These are phyloP conservation scores for Selenia dentaria DNA, from an alignment of 2,888 invertebrate genomes.

Conservation along the genomic window DNA sequence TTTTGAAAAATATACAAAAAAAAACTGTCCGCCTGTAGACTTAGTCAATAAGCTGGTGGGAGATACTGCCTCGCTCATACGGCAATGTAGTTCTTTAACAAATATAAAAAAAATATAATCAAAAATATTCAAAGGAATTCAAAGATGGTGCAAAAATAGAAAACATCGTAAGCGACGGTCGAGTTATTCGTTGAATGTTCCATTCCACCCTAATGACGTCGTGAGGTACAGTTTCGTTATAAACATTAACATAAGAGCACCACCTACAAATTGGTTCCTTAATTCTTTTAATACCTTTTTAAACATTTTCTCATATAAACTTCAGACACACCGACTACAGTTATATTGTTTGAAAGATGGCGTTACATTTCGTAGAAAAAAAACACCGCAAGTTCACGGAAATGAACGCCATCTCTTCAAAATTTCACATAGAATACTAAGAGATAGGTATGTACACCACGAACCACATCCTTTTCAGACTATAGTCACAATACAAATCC, in stretches of 20 bases:
- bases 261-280: constrained; percentile 52
- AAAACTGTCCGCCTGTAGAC: constrained; percentile 60
- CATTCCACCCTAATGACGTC: constrained; percentile 24
- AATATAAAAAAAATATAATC: constrained; percentile 53
- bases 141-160: constrained; percentile 39
- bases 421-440: constrained; percentile 36
- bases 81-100: constrained; percentile 72
- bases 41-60: constrained; percentile 74
- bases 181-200: constrained; percentile 15
- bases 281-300: constrained; percentile 34
- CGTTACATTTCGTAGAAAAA: background rate
- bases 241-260: constrained; percentile 47
- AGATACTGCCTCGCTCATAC: constrained; percentile 70
- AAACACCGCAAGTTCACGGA: background rate
- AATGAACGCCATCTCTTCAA: constrained; percentile 23
- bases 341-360: constrained; percentile 28
- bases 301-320: constrained; percentile 36
- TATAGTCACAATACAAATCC: constrained; percentile 36
- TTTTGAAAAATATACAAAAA: constrained; percentile 61
- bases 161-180: constrained; percentile 10
- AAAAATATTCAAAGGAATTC: constrained; percentile 50
- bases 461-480: constrained; percentile 35
- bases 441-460: constrained; percentile 38
- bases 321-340: constrained; percentile 40
- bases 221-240: constrained; percentile 21